Evolutionary conservation across 2,113 vertebrate species (phyloP).

Genomic region (Triplophysa siluroides): DNA sequence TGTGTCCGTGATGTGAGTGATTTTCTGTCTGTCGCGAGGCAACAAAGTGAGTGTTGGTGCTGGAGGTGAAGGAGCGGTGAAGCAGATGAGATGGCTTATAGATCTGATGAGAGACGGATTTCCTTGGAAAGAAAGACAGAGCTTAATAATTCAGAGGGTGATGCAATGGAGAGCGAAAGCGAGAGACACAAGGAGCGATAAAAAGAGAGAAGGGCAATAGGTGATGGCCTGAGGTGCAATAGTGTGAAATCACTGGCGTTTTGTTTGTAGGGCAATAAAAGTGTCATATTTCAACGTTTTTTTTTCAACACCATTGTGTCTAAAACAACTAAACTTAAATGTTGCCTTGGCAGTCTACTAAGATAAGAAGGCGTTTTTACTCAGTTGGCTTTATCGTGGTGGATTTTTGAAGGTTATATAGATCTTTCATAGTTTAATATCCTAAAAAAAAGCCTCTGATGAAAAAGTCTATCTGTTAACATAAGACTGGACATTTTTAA

Average conservation of each 20-base stretch:
- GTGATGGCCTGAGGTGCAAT: constrained; percentile 39
- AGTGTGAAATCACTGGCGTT: constrained; percentile 60
- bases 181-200: constrained; percentile 13
- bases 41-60: constrained; percentile 59
- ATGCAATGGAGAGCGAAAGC: constrained; percentile 45
- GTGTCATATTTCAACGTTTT: not conserved
- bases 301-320: not conserved
- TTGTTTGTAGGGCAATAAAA: constrained; percentile 59
- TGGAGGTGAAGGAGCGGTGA: constrained; percentile 69
- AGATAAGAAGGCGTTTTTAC: not conserved
- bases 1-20: constrained; percentile 58
- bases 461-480: no score
- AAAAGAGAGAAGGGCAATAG: constrained; percentile 27
- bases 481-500: no score
- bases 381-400: not conserved
- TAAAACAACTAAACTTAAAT: not conserved
- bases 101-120: constrained; percentile 63
- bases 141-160: constrained; percentile 70
- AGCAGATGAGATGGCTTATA: constrained; percentile 69
- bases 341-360: not conserved
- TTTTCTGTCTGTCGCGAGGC: constrained; percentile 71
- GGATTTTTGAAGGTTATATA: not conserved
- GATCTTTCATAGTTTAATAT: no score
- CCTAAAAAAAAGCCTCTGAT: no score
- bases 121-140: constrained; percentile 66